These are phyloP conservation scores for Dreissena rostriformis DNA, from an alignment of 1,140 invertebrate genomes.

Conservation along the genomic window DNA sequence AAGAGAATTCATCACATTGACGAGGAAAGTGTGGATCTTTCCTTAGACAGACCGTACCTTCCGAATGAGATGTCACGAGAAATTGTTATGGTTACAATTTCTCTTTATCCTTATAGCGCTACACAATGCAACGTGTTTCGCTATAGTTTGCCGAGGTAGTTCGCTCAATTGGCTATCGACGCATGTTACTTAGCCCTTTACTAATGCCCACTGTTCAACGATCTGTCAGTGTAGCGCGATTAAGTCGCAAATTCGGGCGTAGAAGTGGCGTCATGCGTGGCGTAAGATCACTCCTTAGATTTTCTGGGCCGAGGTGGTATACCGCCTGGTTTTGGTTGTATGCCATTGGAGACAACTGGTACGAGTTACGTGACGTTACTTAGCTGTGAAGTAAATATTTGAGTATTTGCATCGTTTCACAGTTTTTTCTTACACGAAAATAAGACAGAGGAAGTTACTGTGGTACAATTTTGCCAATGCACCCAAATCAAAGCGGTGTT, in stretches of 20 bases:
- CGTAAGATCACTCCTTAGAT: not conserved
- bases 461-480: too few relatives aligned
- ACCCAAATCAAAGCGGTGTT: too few relatives aligned
- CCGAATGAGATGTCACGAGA: not conserved
- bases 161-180: not conserved
- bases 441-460: too few relatives aligned
- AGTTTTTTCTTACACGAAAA: too few relatives aligned
- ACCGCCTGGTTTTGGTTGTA: not conserved
- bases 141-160: not conserved
- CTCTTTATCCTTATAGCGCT: slow-evolving; percentile 2
- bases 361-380: not conserved
- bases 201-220: not conserved
- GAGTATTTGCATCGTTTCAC: too few relatives aligned
- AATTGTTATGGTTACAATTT: not conserved
- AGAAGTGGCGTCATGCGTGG: not conserved
- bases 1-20: not conserved
- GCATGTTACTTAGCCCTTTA: not conserved
- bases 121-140: not conserved
- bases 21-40: not conserved
- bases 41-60: not conserved
- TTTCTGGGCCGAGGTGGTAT: not conserved
- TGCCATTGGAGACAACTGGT: not conserved
- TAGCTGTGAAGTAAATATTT: not conserved
- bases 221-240: not conserved
- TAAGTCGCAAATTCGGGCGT: not conserved